Evolutionary conservation across 2,797 vertebrate species (phyloP).

Genomic region (Eremophila alpestris): DNA sequence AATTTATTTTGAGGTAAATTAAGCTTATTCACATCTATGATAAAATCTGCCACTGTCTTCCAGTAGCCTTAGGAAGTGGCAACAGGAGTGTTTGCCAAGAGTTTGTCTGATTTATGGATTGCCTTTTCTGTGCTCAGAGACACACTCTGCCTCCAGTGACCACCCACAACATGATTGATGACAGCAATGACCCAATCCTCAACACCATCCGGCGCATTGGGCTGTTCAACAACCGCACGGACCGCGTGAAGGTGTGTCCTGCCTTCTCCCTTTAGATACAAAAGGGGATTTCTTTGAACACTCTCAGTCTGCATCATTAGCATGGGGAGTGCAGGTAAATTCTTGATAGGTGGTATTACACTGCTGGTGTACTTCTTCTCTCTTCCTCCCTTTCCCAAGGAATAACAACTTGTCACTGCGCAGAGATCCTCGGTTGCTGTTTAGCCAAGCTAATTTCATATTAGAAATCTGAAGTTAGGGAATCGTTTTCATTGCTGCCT

Average conservation of each 20-base stretch:
- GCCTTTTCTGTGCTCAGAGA: conserved; percentile 77
- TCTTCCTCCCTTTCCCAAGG: neutral
- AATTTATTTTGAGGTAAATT: neutral
- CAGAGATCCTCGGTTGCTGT: neutral
- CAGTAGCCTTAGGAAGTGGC: neutral
- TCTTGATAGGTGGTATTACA: neutral
- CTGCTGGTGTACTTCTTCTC: neutral
- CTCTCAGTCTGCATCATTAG: neutral
- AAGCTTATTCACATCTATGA: neutral
- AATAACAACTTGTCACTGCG: neutral
- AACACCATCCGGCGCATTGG: conserved; percentile 88
- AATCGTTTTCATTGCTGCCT: neutral
- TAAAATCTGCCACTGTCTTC: neutral
- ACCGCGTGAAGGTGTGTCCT: conserved; percentile 88
- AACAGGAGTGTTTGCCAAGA: neutral
- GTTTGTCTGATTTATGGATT: neutral
- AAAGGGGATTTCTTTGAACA: neutral
- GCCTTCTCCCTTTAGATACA: neutral
- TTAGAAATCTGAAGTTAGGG: neutral
- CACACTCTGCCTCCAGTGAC: conserved; percentile 93
- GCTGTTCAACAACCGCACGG: conserved; percentile 90
- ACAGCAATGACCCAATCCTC: conserved; percentile 89
- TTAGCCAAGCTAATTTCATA: neutral
- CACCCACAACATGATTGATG: conserved; percentile 96
- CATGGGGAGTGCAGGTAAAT: neutral